Base-by-base conservation (phyloP, 2,888 invertebrate genomes). In the Dicyrtoma fusca region DNA sequence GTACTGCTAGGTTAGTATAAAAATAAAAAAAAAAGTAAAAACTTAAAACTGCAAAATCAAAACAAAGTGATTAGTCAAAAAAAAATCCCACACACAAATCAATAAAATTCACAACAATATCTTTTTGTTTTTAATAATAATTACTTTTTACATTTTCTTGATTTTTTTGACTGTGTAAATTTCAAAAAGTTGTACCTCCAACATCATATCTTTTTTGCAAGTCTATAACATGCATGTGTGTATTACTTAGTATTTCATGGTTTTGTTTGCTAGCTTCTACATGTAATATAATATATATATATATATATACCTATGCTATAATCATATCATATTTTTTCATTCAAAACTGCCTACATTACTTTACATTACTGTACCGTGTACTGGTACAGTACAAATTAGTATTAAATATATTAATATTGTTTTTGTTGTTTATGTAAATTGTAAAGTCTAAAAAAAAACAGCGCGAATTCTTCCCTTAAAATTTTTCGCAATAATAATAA, bases 111-210 rank as follows among this genome's bases (percentile, higher is more conserved):
- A 68, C 68, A 68, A 68, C 68, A 68, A 68, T 68, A 57, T 57
- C 21, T 59, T 59, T 45, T 57, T 25, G 2, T 61, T 61, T 61
- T 61, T 61, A 59, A 59, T 59, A 19, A n/a, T 55, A 57, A 55
- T 68, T 42, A 57, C 25, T 19, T 47, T 57, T 23, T 68, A 61
- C 14, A 61, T 25, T 34, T 34, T 34, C 4, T 34, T 34, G 34
- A 34, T 5, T 34, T 34, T 34, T 34, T 34, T 34, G 44, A 44
- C 61, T 21, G 51, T 42, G 49, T 64, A 47, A 64, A 64, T 68
- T 68, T 45, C 68, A 68, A 59, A 68, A 68, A 64, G 51, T 59
- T 68, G 68, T 68, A 68, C 68, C 68, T 68, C 55, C 47, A 57
- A 68, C 51, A 65, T 42, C 49, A 23, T 23, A 51, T 66, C 51